Percentiles rank a stretch among this genome's conserved stretches.
Conservation (phyloP, 2,113 vertebrate genomes). For the Sus scrofa region DNA sequence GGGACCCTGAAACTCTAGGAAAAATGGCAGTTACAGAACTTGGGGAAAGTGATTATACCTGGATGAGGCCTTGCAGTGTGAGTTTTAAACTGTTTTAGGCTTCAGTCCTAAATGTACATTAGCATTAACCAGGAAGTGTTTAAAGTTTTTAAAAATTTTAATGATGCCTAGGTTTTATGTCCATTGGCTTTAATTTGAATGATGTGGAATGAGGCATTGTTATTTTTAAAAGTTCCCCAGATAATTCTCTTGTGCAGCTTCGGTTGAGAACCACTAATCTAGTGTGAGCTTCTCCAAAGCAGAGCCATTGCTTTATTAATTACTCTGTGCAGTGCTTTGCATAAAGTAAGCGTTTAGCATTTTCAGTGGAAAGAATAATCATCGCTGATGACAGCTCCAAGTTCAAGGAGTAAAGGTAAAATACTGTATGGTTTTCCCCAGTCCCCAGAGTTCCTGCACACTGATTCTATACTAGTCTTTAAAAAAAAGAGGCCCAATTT, state of each 20-base stretch:
- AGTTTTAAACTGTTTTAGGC: background rate
- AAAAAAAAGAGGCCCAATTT: background rate
- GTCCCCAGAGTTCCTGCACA: background rate
- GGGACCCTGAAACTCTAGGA: background rate
- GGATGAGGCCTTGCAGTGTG: background rate
- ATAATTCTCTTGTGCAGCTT: background rate
- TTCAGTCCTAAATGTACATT: background rate
- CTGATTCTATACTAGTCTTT: background rate
- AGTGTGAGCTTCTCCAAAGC: constrained; percentile 27
- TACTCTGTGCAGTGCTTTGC: background rate
- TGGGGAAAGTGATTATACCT: background rate
- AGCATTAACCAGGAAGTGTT: background rate
- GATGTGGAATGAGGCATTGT: background rate
- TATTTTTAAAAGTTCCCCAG: background rate
- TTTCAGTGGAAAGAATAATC: background rate
- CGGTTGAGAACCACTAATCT: background rate
- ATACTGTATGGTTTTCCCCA: background rate
- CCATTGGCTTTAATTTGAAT: background rate
- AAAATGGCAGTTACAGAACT: background rate
- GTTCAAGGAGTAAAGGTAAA: background rate
- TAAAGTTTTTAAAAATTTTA: background rate
- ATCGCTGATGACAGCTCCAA: background rate
- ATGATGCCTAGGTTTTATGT: background rate
- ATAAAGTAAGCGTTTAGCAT: background rate
- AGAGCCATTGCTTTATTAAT: background rate